Conservation (phyloP, 2,888 invertebrate genomes). For the Heliconius hortense region DNA sequence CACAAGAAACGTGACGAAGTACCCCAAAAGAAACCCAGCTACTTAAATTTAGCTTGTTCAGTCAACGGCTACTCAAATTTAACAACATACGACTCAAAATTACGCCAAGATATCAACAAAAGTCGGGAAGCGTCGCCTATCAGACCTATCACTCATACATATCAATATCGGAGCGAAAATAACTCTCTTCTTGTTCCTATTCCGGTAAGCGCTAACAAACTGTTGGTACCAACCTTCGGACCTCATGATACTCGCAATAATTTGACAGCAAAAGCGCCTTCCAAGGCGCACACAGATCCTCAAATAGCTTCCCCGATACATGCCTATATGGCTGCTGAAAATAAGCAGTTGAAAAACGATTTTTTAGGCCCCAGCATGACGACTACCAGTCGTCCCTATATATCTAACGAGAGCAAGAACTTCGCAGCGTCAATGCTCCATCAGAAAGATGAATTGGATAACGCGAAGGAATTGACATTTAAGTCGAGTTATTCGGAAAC, state of each 20-base stretch:
- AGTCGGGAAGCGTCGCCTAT: conserved; percentile 88
- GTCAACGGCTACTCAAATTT: conserved; percentile 94
- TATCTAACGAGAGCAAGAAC: conserved; percentile 70
- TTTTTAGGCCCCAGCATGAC: conserved; percentile 77
- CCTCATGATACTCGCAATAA: conserved; percentile 75
- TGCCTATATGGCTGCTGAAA: conserved; percentile 77
- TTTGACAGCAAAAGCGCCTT: conserved; percentile 78
- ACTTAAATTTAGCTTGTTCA: conserved; percentile 93
- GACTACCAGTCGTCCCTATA: conserved; percentile 67
- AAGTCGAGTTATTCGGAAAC: conserved; percentile 78
- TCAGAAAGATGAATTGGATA: conserved; percentile 73
- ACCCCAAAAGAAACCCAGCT: conserved; percentile 89
- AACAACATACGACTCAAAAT: conserved; percentile 92
- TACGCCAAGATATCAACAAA: conserved; percentile 87
- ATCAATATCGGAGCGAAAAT: conserved; percentile 73
- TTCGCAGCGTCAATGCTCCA: conserved; percentile 74
- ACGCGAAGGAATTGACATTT: conserved; percentile 68
- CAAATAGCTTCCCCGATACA: conserved; percentile 70
- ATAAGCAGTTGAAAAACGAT: conserved; percentile 77
- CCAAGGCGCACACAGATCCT: conserved; percentile 78
- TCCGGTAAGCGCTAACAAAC: conserved; percentile 77
- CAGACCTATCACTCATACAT: conserved; percentile 80
- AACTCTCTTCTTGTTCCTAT: conserved; percentile 74
- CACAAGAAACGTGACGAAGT: conserved; percentile 71
- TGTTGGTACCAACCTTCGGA: conserved; percentile 79